Percentiles rank a stretch among this genome's conserved stretches.
These are phyloP conservation scores for Tachina lurida DNA, from an alignment of 2,888 invertebrate species.

Conservation along the genomic window DNA sequence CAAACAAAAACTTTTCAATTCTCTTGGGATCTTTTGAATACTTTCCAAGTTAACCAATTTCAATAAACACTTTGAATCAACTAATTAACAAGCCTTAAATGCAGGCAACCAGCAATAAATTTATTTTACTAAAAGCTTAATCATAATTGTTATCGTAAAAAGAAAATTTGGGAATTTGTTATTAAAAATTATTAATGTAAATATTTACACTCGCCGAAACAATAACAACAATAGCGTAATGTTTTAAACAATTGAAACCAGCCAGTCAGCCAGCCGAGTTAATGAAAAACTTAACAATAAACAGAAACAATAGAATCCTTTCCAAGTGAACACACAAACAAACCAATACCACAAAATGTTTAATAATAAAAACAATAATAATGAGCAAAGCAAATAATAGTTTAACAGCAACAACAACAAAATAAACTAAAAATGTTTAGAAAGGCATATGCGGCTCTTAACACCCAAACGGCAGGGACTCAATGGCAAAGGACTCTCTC, in stretches of 20 bases:
- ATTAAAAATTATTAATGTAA: conserved; percentile 36
- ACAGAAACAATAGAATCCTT: conserved; percentile 47
- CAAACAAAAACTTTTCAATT: not conserved
- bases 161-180: not conserved
- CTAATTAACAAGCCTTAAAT: conserved; percentile 40
- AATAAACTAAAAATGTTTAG: conserved; percentile 33
- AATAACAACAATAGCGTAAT: conserved; percentile 13
- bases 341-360: conserved; percentile 57
- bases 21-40: not conserved
- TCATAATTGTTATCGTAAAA: conserved; percentile 3
- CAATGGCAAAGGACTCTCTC: not conserved
- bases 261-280: conserved; percentile 4
- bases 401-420: conserved; percentile 61
- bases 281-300: conserved; percentile 49
- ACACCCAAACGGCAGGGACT: conserved; percentile 74
- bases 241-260: conserved; percentile 23
- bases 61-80: not conserved
- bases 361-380: conserved; percentile 59
- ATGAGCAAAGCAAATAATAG: conserved; percentile 76
- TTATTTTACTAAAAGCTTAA: conserved; percentile 14
- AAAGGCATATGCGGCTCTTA: conserved; percentile 80
- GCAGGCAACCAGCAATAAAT: not conserved
- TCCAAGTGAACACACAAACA: not conserved
- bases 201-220: conserved; percentile 50
- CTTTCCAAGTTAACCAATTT: not conserved